These are phyloP conservation scores for Hemibates koningsi DNA, from an alignment of 2,113 vertebrate species.

Conservation along the genomic window DNA sequence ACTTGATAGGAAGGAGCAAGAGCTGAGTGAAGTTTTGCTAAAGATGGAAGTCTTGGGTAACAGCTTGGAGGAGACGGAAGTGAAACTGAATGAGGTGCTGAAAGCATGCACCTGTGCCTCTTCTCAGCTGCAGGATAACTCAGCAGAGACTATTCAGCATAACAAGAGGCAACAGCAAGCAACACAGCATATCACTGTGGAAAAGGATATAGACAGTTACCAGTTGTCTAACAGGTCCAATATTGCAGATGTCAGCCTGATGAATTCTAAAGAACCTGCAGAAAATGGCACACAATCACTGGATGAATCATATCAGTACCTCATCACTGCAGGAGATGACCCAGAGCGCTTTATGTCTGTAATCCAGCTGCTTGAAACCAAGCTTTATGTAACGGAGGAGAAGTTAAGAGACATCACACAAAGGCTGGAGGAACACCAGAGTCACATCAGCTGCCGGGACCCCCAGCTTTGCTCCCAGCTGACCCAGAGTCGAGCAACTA, in stretches of 20 bases:
- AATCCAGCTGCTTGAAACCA: slow-evolving; percentile 86
- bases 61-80: slow-evolving; percentile 80
- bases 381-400: slow-evolving; percentile 86
- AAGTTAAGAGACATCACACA: slow-evolving; percentile 84
- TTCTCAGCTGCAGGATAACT: slow-evolving; percentile 20
- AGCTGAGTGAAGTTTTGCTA: slow-evolving; percentile 80
- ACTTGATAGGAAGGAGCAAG: slow-evolving; percentile 80
- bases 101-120: slow-evolving; percentile 1
- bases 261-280: slow-evolving; percentile 54
- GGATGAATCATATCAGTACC: slow-evolving; percentile 63
- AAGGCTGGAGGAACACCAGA: slow-evolving; percentile 80
- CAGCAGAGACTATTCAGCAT: slow-evolving; percentile 45
- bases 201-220: slow-evolving; percentile 29
- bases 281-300: slow-evolving; percentile 48
- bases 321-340: slow-evolving; percentile 48
- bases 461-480: slow-evolving; percentile 71
- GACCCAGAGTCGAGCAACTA: slow-evolving; percentile 72
- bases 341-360: slow-evolving; percentile 80
- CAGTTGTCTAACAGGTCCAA: slow-evolving; percentile 46
- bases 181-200: not conserved
- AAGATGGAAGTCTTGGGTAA: slow-evolving; percentile 83
- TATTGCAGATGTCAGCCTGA: slow-evolving; percentile 47
- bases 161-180: slow-evolving; percentile 1
- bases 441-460: slow-evolving; percentile 68
- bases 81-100: slow-evolving; percentile 64